phyloP scores from a whole-genome alignment of 1,140 invertebrate genomes.

The Scaptomyza pallida region DNA sequence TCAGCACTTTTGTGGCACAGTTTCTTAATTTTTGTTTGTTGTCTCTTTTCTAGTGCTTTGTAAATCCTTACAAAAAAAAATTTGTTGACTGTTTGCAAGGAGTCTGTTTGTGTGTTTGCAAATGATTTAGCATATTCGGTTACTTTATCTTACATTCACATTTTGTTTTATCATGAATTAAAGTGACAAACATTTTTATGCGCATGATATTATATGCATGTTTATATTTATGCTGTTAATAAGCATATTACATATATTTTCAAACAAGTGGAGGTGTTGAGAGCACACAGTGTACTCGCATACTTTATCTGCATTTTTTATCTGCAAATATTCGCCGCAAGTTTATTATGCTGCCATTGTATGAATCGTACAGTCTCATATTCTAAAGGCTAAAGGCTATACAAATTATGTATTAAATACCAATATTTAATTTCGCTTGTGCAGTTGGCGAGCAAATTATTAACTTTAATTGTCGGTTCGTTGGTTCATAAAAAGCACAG shows the following conservation, averaged over 20 bases:
- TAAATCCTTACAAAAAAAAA: constrained; percentile 13
- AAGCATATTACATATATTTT: constrained; percentile 4
- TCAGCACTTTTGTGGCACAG: constrained; percentile 38
- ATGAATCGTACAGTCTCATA: neutral
- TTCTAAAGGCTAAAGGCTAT: constrained; percentile 10
- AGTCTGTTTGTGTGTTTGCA: neutral
- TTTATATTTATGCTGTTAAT: neutral
- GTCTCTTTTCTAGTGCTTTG: constrained; percentile 16
- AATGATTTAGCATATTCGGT: neutral
- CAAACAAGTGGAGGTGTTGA: neutral
- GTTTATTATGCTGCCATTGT: constrained; percentile 61
- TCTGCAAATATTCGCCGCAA: constrained; percentile 46
- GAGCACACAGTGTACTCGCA: constrained; percentile 5
- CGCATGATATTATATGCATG: neutral
- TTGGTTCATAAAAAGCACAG: constrained; percentile 25
- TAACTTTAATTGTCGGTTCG: constrained; percentile 54
- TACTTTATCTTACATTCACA: no score
- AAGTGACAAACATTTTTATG: neutral
- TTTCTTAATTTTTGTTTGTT: constrained; percentile 36
- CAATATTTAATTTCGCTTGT: constrained; percentile 43
- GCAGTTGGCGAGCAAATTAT: constrained; percentile 55
- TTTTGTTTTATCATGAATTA: constrained; percentile 16
- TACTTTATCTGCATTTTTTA: constrained; percentile 44
- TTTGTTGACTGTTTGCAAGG: neutral
- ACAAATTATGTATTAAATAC: constrained; percentile 63